These are phyloP conservation scores for Nasonia oneida DNA, from an alignment of 2,888 invertebrate genomes.

Conservation along the genomic window DNA sequence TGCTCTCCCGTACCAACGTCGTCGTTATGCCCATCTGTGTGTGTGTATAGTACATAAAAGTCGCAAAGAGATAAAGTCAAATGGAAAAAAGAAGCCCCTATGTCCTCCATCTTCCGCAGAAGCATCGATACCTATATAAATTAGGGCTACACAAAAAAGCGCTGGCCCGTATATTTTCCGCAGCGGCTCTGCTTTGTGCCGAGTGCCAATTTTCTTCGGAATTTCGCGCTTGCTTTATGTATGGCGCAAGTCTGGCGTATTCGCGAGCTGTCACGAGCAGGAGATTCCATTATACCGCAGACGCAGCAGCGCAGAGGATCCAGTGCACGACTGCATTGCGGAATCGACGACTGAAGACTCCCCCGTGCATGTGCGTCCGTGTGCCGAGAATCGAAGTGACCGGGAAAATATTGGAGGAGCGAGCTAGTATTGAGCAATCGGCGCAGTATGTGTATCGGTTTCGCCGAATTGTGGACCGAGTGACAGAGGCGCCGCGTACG, in stretches of 20 bases:
- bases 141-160: background rate
- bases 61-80: too few relatives aligned
- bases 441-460: background rate
- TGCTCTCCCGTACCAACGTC: background rate
- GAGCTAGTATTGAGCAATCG: background rate
- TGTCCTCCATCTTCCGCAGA: background rate
- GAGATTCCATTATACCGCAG: conserved; percentile 24
- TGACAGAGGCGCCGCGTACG: background rate
- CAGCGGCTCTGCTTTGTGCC: background rate
- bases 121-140: background rate
- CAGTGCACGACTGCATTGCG: conserved; percentile 11
- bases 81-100: background rate
- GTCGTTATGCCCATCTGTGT: background rate
- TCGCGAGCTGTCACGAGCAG: conserved; percentile 18
- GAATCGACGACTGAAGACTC: conserved; percentile 2
- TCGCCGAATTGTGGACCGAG: background rate
- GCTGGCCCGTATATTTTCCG: conserved; percentile 4
- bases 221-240: conserved; percentile 13
- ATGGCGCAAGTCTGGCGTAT: background rate
- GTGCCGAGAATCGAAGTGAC: background rate
- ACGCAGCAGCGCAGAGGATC: conserved; percentile 5
- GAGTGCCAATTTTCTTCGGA: conserved; percentile 22
- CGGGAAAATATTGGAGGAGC: background rate
- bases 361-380: background rate
- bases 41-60: too few relatives aligned